Conservation (phyloP, 2,888 invertebrate species). For the Lutraria lutraria region DNA sequence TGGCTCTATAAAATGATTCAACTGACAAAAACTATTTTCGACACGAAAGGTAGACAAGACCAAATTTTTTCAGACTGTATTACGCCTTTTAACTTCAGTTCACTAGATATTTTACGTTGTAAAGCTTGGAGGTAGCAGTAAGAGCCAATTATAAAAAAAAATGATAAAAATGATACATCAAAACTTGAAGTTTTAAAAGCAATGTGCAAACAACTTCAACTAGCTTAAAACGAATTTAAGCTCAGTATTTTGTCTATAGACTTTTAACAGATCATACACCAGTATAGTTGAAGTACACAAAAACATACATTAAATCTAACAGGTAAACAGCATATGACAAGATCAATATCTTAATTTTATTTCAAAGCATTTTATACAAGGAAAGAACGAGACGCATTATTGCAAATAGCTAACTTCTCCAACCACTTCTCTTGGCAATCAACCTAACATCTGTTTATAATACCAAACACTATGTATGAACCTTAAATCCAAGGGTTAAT, state of each 20-base stretch:
- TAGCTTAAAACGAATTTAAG: neutral
- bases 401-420: neutral
- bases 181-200: neutral
- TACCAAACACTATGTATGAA: neutral
- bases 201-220: neutral
- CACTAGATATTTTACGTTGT: no score
- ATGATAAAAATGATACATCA: no score
- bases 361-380: neutral
- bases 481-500: neutral
- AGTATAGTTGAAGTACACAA: neutral
- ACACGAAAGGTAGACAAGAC: neutral
- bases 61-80: neutral
- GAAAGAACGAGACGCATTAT: neutral
- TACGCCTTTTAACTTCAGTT: neutral
- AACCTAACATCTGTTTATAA: neutral
- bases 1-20: neutral
- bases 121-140: no score
- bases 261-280: no score
- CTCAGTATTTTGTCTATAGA: neutral
- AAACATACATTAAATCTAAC: neutral
- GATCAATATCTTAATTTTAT: neutral
- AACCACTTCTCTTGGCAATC: neutral
- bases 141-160: no score
- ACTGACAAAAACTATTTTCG: neutral
- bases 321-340: neutral